Evolutionary conservation across 2,113 vertebrate species (phyloP), one percentile per base, ranked within the genome.

Genomic region (Cephalophus harveyi): DNA sequence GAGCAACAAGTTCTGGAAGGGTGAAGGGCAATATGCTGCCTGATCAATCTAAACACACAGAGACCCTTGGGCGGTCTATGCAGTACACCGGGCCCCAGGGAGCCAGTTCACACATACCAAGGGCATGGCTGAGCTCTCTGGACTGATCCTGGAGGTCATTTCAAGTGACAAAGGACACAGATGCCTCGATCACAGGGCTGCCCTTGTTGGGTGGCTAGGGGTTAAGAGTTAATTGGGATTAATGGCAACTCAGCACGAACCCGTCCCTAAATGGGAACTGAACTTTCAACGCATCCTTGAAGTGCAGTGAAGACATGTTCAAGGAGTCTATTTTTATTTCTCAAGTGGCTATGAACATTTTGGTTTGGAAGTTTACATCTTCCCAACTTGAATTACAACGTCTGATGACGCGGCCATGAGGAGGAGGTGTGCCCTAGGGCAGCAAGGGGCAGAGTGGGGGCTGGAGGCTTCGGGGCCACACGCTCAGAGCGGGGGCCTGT

Each of bases 301-400:
- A 48, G 67, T 33, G 14, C 33, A 21, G 64, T 13, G 81, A 78
- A 87, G 89, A 83, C 23, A 48, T 1, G 33, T 48, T 97, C 74
- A 43, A 97, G 95, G 96, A 71, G 36, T 94, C 97, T 97, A 97
- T 97, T 97, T 97, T 96, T 96, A 92, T 33, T 95, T 94, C 92
- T 97, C 92, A 48, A 97, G 96, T 95, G 94, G 81, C 91, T 96
- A 50, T 48, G 60, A 76, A 48, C 19, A 1, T 82, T 82, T 43
- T 21, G 46, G 55, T 40, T 82, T 43, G 74, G 60, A 89, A 96
- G 81, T 79, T 95, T 94, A 82, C 28, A 92, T 94, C 92, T 92
- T 92, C 78, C 81, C 74, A 81, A 81, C 59, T 50, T 23, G 30
- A 81, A 87, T 21, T 19, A 85, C 23, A 33, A 92, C 1, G 8